These are phyloP conservation scores for Pyrrhosoma nymphula DNA, from an alignment of 2,888 invertebrate species.

Conservation along the genomic window DNA sequence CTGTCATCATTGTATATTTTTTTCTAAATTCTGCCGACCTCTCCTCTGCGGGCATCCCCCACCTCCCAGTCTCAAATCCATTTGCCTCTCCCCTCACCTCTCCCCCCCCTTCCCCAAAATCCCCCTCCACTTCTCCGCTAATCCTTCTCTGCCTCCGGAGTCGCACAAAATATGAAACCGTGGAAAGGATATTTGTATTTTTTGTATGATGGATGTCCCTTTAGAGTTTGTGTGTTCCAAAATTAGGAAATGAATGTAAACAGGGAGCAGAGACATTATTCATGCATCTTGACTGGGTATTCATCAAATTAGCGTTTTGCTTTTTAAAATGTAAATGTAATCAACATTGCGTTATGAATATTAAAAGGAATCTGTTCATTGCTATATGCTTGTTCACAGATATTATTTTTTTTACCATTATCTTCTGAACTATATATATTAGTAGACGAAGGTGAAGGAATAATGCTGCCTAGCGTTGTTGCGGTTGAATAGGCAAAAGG, in stretches of 20 bases:
- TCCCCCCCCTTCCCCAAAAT: neutral
- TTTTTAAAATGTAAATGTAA: neutral
- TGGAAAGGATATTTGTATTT: neutral
- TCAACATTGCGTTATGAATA: too few species aligned
- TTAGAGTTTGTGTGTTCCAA: neutral
- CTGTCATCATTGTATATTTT: neutral
- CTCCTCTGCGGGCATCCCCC: neutral
- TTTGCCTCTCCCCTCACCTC: neutral
- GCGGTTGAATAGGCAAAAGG: too few species aligned
- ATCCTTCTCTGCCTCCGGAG: neutral
- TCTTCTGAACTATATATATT: too few species aligned
- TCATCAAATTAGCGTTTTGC: neutral
- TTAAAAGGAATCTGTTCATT: too few species aligned
- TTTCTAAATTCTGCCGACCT: neutral
- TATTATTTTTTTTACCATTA: too few species aligned
- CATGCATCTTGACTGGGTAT: neutral
- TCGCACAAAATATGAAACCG: neutral
- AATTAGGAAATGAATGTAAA: neutral
- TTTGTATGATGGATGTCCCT: neutral
- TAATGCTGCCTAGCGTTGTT: too few species aligned
- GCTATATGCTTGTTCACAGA: too few species aligned
- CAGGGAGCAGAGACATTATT: neutral
- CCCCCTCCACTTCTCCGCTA: neutral
- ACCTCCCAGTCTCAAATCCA: neutral
- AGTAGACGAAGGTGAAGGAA: too few species aligned